Percentiles rank a stretch among this genome's conserved stretches.
Conservation (phyloP, 2,113 vertebrate genomes). For the Scomber colias region DNA sequence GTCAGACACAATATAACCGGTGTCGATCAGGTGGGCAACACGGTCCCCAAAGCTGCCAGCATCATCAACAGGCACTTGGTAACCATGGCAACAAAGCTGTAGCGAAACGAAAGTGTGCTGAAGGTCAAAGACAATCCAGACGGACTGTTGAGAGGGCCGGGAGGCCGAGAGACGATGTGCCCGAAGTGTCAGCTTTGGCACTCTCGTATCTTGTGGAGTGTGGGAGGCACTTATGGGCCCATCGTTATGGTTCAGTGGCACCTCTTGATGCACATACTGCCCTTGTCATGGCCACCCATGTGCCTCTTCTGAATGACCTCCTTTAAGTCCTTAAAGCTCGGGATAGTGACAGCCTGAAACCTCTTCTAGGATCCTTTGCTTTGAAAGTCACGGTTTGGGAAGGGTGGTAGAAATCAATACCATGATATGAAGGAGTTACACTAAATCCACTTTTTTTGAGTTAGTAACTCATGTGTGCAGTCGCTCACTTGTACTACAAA, state of each 20-base stretch:
- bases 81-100: constrained; percentile 55
- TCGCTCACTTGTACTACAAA: no score
- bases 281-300: constrained; percentile 27
- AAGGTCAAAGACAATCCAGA: constrained; percentile 69
- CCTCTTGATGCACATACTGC: constrained; percentile 53
- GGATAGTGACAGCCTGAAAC: constrained; percentile 25
- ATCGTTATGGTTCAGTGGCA: constrained; percentile 55
- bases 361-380: neutral
- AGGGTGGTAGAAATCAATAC: neutral
- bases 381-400: neutral
- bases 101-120: constrained; percentile 38
- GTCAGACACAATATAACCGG: constrained; percentile 22
- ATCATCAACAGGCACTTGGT: constrained; percentile 39
- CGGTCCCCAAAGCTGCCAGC: constrained; percentile 18
- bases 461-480: no score
- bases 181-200: constrained; percentile 37
- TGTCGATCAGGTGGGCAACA: neutral
- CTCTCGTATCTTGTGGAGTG: constrained; percentile 49
- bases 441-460: neutral
- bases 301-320: constrained; percentile 35
- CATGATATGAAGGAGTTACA: neutral
- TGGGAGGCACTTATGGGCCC: constrained; percentile 62
- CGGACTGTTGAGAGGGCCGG: constrained; percentile 2
- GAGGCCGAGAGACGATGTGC: constrained; percentile 18
- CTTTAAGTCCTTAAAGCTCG: constrained; percentile 33